A percentile compares a stretch with the other conserved stretches of the same genome.
These are phyloP conservation scores for Coptotermes formosanus DNA, from an alignment of 1,140 invertebrate species.

Conservation along the genomic window DNA sequence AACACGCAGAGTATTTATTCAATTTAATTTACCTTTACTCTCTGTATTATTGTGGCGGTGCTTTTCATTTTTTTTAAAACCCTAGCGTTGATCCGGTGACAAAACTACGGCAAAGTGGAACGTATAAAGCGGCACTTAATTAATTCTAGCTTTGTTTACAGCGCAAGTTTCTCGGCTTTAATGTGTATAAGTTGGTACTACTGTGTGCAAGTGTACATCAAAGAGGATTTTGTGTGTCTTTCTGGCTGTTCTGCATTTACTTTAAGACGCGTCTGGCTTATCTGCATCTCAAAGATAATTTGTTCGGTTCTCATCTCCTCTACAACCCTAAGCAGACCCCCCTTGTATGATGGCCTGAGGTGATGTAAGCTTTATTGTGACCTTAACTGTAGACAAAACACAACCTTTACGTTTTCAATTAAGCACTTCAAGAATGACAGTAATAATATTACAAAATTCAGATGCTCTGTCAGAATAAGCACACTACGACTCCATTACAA, in stretches of 20 bases:
- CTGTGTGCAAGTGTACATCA: constrained; percentile 1
- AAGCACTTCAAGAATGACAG: too few species aligned
- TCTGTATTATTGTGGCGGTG: not conserved
- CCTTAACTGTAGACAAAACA: too few species aligned
- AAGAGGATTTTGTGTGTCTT: constrained; percentile 1
- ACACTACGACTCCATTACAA: too few species aligned
- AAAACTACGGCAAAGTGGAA: not conserved
- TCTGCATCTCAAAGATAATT: not conserved
- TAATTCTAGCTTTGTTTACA: not conserved
- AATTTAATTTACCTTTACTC: not conserved
- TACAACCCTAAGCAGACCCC: too few species aligned
- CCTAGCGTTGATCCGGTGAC: not conserved
- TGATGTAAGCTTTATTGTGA: too few species aligned
- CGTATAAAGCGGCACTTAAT: not conserved
- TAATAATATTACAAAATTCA: too few species aligned
- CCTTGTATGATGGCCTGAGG: too few species aligned
- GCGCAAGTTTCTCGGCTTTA: not conserved
- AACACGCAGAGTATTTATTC: not conserved
- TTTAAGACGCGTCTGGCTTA: not conserved
- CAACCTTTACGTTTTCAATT: too few species aligned
- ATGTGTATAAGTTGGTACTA: not conserved
- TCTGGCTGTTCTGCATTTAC: not conserved
- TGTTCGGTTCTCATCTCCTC: not conserved
- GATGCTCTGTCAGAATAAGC: too few species aligned
- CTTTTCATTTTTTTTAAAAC: not conserved